phyloP scores from a whole-genome alignment of 1,140 invertebrate genomes.

The Megathymus violae region DNA sequence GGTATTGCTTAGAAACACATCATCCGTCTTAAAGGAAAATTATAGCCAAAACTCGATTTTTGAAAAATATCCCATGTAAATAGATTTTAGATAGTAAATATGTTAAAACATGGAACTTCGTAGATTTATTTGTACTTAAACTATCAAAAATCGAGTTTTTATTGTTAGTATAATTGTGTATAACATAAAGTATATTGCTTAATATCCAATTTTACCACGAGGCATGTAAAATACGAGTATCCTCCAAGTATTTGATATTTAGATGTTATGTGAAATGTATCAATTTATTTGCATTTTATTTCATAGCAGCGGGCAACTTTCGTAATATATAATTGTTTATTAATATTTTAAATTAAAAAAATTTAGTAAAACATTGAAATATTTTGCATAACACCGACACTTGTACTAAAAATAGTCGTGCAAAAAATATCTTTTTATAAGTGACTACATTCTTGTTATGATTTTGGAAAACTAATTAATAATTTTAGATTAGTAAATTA shows the following conservation, averaged over 20 bases:
- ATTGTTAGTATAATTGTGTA: conserved; percentile 7
- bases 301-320: no score
- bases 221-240: conserved; percentile 13
- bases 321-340: no score
- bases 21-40: conserved; percentile 47
- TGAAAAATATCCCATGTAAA: conserved; percentile 11
- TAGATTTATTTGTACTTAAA: conserved; percentile 13
- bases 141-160: conserved; percentile 23
- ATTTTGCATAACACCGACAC: conserved; percentile 7
- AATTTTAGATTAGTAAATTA: no score
- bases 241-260: conserved; percentile 3
- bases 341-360: neutral
- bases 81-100: conserved; percentile 23
- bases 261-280: conserved; percentile 13
- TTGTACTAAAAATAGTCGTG: conserved; percentile 23
- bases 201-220: conserved; percentile 9
- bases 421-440: conserved; percentile 35
- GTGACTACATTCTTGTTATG: no score
- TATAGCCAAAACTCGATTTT: conserved; percentile 25
- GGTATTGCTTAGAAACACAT: conserved; percentile 44
- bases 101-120: conserved; percentile 5
- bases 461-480: no score
- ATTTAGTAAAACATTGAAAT: neutral
- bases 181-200: conserved; percentile 19
- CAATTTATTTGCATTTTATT: no score